A percentile compares a stretch with the other conserved stretches of the same genome.
Evolutionary conservation across 2,888 invertebrate genomes (phyloP).

Genomic region (Saturnia pavonia): DNA sequence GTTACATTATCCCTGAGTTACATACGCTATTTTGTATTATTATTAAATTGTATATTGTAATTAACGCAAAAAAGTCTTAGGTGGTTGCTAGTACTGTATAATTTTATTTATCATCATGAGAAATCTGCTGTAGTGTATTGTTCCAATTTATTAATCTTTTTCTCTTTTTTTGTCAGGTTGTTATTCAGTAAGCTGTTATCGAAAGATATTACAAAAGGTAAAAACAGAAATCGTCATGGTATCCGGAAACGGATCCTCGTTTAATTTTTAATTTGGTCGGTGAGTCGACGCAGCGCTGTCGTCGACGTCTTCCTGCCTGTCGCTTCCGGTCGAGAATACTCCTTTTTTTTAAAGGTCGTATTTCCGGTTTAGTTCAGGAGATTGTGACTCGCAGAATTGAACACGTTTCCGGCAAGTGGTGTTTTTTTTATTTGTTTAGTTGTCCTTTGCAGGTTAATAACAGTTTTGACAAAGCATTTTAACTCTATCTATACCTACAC

Average conservation of each 20-base stretch:
- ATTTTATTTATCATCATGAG: no score
- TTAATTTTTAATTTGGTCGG: constrained; percentile 78
- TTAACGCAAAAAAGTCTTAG: no score
- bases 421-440: constrained; percentile 25
- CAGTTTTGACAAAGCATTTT: constrained; percentile 3
- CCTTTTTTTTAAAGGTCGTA: constrained; percentile 75
- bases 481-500: neutral
- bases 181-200: neutral
- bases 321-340: constrained; percentile 69
- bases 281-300: constrained; percentile 69
- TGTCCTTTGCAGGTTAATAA: constrained; percentile 17
- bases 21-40: no score
- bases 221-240: constrained; percentile 56
- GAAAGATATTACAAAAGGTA: constrained; percentile 22
- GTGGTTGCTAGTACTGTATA: no score
- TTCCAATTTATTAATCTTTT: neutral
- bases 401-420: constrained; percentile 42
- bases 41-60: no score
- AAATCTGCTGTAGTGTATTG: no score
- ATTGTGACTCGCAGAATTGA: constrained; percentile 54
- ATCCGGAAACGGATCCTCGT: constrained; percentile 76
- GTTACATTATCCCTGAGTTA: no score
- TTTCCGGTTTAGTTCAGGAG: constrained; percentile 69
- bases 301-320: constrained; percentile 76
- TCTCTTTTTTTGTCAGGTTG: neutral